These are phyloP conservation scores for Dicentrarchus labrax DNA, from an alignment of 2,113 vertebrate genomes.

Conservation along the genomic window DNA sequence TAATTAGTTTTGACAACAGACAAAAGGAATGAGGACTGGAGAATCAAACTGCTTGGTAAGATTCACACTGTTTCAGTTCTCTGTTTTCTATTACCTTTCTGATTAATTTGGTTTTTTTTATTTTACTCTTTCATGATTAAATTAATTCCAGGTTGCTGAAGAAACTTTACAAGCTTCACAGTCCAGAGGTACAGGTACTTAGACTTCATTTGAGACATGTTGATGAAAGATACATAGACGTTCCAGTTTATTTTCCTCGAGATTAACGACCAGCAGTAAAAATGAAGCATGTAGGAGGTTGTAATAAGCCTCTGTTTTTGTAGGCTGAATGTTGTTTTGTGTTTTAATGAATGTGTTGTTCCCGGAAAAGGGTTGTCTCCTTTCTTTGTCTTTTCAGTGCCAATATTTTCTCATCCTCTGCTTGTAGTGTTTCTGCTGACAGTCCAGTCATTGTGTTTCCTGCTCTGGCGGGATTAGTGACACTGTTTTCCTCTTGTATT, in stretches of 20 bases:
- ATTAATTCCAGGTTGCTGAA: conserved; percentile 28
- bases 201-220: conserved; percentile 22
- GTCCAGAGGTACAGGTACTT: background rate
- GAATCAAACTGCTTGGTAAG: conserved; percentile 20
- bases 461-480: conserved; percentile 42
- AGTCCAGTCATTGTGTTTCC: conserved; percentile 31
- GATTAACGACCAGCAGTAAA: conserved; percentile 25
- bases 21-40: conserved; percentile 17
- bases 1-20: conserved; percentile 59
- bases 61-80: conserved; percentile 25
- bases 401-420: conserved; percentile 25
- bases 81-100: conserved; percentile 39
- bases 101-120: conserved; percentile 35
- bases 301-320: conserved; percentile 4
- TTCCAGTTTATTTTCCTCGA: conserved; percentile 32
- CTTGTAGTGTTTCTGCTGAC: conserved; percentile 26
- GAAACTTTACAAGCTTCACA: background rate
- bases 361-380: background rate
- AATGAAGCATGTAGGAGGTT: background rate
- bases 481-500: conserved; percentile 35
- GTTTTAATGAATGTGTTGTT: conserved; percentile 17
- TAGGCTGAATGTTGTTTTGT: too few relatives aligned
- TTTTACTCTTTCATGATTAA: conserved; percentile 25
- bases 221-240: conserved; percentile 30
- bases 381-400: conserved; percentile 19